Percentiles rank a stretch among this genome's conserved stretches.
Conservation (phyloP, 2,113 vertebrate species). For the Amphilophus citrinellus region DNA sequence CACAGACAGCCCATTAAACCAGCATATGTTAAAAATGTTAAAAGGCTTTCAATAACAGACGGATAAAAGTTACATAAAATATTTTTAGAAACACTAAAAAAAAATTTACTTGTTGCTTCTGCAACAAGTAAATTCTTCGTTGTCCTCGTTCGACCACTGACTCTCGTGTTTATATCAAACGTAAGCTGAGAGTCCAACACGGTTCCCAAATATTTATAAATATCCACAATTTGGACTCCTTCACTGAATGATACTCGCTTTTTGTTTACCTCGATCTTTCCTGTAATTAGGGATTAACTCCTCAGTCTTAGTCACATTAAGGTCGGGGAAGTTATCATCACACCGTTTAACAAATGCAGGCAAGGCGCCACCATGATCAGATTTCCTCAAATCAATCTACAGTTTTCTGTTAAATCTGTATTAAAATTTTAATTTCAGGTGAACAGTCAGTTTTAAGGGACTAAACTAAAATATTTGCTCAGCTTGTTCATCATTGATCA, state of each 20-base stretch:
- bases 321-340: background rate
- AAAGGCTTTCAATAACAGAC: background rate
- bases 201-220: background rate
- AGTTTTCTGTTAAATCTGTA: background rate
- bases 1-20: rapidly evolving
- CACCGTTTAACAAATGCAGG: background rate
- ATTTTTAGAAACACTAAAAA: background rate
- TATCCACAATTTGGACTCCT: background rate
- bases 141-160: rapidly evolving
- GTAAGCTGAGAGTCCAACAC: background rate
- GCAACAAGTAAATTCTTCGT: background rate
- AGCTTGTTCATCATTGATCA: background rate
- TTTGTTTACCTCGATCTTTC: background rate
- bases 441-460: background rate
- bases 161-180: background rate
- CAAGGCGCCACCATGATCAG: background rate
- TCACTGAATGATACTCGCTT: background rate
- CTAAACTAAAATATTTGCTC: background rate
- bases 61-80: rapidly evolving
- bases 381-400: background rate
- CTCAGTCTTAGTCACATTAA: background rate
- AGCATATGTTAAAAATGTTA: background rate
- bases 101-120: background rate
- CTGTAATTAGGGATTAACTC: background rate
- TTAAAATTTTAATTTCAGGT: background rate